phyloP scores from a whole-genome alignment of 2,113 vertebrate genomes.

The Heliornis fulica region DNA sequence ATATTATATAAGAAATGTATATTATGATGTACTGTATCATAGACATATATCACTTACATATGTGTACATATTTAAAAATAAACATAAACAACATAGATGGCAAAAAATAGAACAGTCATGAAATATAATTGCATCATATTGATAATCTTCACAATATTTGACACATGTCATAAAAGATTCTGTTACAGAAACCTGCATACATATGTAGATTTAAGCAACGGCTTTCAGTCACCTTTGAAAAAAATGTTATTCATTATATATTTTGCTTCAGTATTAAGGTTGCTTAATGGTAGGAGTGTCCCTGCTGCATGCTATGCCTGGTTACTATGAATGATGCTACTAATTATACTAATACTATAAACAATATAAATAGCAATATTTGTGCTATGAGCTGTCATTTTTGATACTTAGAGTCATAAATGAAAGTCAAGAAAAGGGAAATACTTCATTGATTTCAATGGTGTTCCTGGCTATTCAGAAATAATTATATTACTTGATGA shows the following conservation, averaged over 20 bases:
- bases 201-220: not conserved
- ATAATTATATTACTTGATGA: slow-evolving; percentile 9
- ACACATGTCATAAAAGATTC: not conserved
- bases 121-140: not conserved
- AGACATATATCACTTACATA: too few relatives aligned
- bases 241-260: not conserved
- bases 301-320: not conserved
- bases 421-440: not conserved
- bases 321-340: slow-evolving; percentile 17
- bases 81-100: not conserved
- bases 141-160: not conserved
- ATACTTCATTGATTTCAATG: not conserved
- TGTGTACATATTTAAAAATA: not conserved
- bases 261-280: not conserved
- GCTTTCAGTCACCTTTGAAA: not conserved
- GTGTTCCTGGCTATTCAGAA: not conserved
- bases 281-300: not conserved
- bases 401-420: not conserved
- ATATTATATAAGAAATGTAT: not conserved
- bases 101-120: not conserved
- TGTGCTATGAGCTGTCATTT: slow-evolving; percentile 6
- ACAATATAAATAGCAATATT: slow-evolving; percentile 17
- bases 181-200: not conserved
- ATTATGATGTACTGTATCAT: not conserved
- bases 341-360: slow-evolving; percentile 36